Evolutionary conservation across 2,113 vertebrate genomes (phyloP).

Genomic region (Daphoenositta chrysoptera): DNA sequence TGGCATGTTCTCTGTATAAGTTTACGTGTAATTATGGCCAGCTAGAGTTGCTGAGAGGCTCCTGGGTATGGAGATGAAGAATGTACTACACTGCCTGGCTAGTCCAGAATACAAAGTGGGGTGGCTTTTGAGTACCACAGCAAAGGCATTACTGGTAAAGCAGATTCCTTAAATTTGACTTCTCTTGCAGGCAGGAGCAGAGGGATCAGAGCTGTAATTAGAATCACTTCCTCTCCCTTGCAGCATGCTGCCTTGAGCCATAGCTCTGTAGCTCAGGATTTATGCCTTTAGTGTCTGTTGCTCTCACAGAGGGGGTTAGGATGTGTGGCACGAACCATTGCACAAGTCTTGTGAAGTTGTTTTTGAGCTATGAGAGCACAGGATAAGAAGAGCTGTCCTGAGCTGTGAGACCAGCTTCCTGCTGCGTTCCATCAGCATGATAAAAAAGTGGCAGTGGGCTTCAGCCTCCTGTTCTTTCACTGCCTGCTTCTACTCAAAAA

Average conservation of each 20-base stretch:
- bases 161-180: not conserved
- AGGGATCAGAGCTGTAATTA: not conserved
- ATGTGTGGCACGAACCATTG: not conserved
- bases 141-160: not conserved
- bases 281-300: not conserved
- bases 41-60: not conserved
- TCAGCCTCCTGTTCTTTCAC: not conserved
- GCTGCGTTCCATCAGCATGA: rapidly evolving
- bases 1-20: not conserved
- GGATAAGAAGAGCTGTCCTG: not conserved
- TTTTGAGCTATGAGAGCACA: not conserved
- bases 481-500: not conserved
- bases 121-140: not conserved
- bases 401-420: not conserved
- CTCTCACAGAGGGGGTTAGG: not conserved
- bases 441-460: not conserved
- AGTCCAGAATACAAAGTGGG: not conserved
- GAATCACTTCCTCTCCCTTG: not conserved
- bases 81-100: not conserved
- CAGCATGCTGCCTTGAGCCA: not conserved
- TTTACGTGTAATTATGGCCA: not conserved
- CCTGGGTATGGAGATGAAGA: not conserved
- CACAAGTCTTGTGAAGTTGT: not conserved
- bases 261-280: not conserved
- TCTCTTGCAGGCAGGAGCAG: not conserved